phyloP scores from a whole-genome alignment of 2,797 vertebrate species.

The Amblyraja radiata region DNA sequence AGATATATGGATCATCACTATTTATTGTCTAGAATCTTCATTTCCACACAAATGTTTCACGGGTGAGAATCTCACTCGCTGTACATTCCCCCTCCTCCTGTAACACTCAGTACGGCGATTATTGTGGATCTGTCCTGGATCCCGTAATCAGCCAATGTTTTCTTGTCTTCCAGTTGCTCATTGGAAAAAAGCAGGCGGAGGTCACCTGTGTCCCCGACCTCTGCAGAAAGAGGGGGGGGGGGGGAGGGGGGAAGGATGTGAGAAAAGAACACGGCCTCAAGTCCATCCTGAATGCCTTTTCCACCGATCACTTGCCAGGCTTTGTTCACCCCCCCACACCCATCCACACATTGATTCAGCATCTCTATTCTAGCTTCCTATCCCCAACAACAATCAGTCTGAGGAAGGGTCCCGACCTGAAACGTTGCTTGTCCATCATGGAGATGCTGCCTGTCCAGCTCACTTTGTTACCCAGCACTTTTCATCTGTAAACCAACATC shows the following conservation, averaged over 20 bases:
- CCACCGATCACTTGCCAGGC: not conserved
- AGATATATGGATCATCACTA: not conserved
- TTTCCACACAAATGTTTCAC: not conserved
- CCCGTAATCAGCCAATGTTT: constrained; percentile 43
- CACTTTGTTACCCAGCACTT: not conserved
- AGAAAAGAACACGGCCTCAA: not conserved
- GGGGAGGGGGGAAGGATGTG: too few relatives aligned
- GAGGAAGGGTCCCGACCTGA: too few relatives aligned
- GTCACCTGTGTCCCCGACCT: not conserved
- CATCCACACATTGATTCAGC: too few relatives aligned
- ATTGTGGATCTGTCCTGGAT: constrained; percentile 53
- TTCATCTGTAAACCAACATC: not conserved
- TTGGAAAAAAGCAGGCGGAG: constrained; percentile 52
- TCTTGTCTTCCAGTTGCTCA: constrained; percentile 42
- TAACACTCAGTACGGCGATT: constrained; percentile 43
- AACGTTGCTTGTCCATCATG: too few relatives aligned
- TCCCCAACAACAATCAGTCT: too few relatives aligned
- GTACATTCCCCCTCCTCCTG: constrained; percentile 50
- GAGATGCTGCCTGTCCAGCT: not conserved
- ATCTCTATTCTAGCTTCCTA: too few relatives aligned
- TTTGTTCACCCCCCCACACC: too few relatives aligned
- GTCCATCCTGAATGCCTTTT: too few relatives aligned
- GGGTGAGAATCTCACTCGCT: not conserved
- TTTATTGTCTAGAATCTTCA: not conserved
- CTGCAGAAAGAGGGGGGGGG: constrained; percentile 26